Evolutionary conservation across 2,113 vertebrate genomes (phyloP), one percentile per base, ranked within the genome.

Genomic region (Neogobius melanostomus): DNA sequence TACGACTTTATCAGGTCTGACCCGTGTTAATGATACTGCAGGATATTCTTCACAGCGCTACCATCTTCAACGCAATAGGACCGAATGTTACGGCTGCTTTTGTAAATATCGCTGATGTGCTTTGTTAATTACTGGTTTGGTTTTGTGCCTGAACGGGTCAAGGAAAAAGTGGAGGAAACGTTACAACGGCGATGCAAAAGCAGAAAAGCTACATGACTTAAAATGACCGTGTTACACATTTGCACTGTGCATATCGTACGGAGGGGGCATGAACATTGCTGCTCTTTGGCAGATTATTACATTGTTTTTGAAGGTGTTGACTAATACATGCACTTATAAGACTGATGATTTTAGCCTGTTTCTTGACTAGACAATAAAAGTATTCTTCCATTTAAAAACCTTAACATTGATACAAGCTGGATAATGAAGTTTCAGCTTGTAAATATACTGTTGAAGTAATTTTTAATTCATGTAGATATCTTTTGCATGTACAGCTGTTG

Each of bases 41-140:
- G 47, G 43, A 15, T 6, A 17, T 64, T 49, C 6, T 68, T 77
- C 49, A 12, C 75, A 44, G 74, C 72, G 47, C 68, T 70, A 59
- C 14, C 62, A 82, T 69, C 82, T 56, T 59, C 43, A 36, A 53
- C 57, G 28, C 28, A 36, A 48, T 76, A 80, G 59, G 70, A 76
- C 69, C 74, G 72, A 82, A 83, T 69, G 78, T 80, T 74, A 62
- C 50, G 60, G 68, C 59, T 62, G 11, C 54, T 67, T 45, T 46
- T 90, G 88, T 90, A 90, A 86, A 86, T 87, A 88, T 8, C 71
- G 66, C 69, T 76, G 77, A 63, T 62, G 69, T 76, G 54, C 59
- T 73, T 65, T 59, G 71, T 77, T 78, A 48, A 69, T 46, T 61
- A 71, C 71, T 61, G 44, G 12, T 72, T 46, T 44, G 61, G 68